phyloP scores from a whole-genome alignment of 2,797 vertebrate genomes.

The Champsocephalus gunnari region DNA sequence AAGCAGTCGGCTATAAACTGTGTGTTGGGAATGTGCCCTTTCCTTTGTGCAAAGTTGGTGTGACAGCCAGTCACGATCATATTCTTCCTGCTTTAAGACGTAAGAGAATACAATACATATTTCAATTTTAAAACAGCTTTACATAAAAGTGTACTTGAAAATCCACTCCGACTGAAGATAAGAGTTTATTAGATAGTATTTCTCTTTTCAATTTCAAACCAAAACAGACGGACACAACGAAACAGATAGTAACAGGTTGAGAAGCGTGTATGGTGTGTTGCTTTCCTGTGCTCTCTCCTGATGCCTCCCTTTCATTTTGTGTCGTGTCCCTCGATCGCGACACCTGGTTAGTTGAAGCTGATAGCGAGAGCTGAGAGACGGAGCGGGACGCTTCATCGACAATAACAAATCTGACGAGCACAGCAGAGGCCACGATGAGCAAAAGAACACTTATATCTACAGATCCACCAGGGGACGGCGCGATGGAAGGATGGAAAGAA shows the following conservation, averaged over 20 bases:
- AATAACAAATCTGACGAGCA: slow-evolving; percentile 16
- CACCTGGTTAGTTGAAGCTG: slow-evolving; percentile 21
- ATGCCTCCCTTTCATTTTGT: slow-evolving; percentile 27
- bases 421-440: slow-evolving; percentile 44
- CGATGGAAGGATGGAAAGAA: slow-evolving; percentile 49
- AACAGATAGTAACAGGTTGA: slow-evolving; percentile 12
- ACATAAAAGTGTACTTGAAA: background rate
- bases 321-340: slow-evolving; percentile 39
- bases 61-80: background rate
- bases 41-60: slow-evolving; percentile 7
- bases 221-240: slow-evolving; percentile 29
- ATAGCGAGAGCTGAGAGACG: slow-evolving; percentile 28
- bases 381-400: slow-evolving; percentile 38
- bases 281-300: slow-evolving; percentile 9
- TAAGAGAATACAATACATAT: slow-evolving; percentile 38
- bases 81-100: slow-evolving; percentile 13
- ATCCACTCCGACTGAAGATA: slow-evolving; percentile 9
- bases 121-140: slow-evolving; percentile 18
- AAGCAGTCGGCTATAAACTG: background rate
- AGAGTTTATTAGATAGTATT: slow-evolving; percentile 30
- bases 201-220: slow-evolving; percentile 30
- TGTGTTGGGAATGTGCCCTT: slow-evolving; percentile 1
- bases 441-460: slow-evolving; percentile 22
- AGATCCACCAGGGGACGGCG: slow-evolving; percentile 40
- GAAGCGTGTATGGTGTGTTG: slow-evolving; percentile 32